A percentile compares a stretch with the other conserved stretches of the same genome.
Evolutionary conservation across 1,140 invertebrate genomes (phyloP).

Genomic region (Heterodera schachtii): DNA sequence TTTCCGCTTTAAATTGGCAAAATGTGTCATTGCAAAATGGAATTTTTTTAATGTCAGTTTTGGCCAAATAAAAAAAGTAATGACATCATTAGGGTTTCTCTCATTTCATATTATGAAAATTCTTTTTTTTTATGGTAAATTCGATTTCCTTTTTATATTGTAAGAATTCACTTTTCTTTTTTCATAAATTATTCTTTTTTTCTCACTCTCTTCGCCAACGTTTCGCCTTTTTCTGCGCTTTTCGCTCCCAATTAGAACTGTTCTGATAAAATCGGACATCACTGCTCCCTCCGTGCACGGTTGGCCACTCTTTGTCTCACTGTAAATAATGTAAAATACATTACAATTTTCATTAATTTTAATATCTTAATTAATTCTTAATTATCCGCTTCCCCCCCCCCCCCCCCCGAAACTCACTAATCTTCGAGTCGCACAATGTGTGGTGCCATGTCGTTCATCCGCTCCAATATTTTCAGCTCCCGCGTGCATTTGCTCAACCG

Average conservation of each 20-base stretch:
- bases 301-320: not conserved
- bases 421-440: not conserved
- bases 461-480: not conserved
- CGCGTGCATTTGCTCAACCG: conserved; percentile 15
- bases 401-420: not conserved
- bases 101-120: too few species aligned
- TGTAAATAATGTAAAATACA: not conserved
- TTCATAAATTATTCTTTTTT: too few species aligned
- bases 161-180: too few species aligned
- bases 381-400: too few species aligned
- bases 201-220: not conserved
- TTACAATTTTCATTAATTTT: not conserved
- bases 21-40: too few species aligned
- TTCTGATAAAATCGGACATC: not conserved
- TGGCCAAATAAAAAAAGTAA: too few species aligned
- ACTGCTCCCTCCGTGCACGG: conserved; percentile 9
- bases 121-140: too few species aligned
- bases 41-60: too few species aligned
- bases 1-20: not conserved
- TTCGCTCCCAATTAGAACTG: conserved; percentile 9
- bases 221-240: not conserved
- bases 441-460: not conserved
- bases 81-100: too few species aligned
- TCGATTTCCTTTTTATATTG: too few species aligned
- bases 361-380: too few species aligned